Evolutionary conservation across 1,140 invertebrate genomes (phyloP), one percentile per base, ranked within the genome.

Genomic region (Agraylea sexmaculata): DNA sequence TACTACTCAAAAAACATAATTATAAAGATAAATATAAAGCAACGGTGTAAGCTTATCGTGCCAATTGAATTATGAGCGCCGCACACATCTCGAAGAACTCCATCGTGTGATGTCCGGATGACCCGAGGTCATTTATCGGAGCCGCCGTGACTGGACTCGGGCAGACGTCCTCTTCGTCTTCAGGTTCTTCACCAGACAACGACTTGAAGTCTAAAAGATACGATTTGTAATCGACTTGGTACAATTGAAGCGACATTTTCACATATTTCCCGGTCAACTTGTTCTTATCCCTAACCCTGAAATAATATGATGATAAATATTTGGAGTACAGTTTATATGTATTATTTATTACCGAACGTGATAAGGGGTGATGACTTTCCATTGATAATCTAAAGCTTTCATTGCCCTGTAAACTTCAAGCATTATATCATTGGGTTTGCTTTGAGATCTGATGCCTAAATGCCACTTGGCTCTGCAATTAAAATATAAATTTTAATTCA

Each of bases 61-160:
- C 94, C 34, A 99, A 69, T 54, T 98, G 92, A 34, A 93, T 94
- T 52, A 99, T 99, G 11, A 99, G 71, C 18, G 89, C 87, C 16
- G 95, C 92, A 64, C 95, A 99, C 91, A 99, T 97, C 70, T 99
- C 95, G 64, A 99, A 99, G 68, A 99, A 99, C 70, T 99, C 94
- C 87, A 99, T 95, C 3, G 93, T 97, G 61, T 97, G 91, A 56
- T 98, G 92, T 17, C 80, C 74, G 8, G 58, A 58, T 49, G 66
- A 0, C 51, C 42, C 27, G 46, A 45, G 11, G 49, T 21, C 11
- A 43, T 52, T n/a, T n/a, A n/a, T 39, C 16, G 34, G 42, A 40
- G 20, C 39, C 36, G 31, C 28, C 35, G 35, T 48, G 43, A 32
- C 40, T 21, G 59, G 56, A 23, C 62, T 64, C 29, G 62, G 58